A percentile compares a stretch with the other conserved stretches of the same genome.
phyloP scores from a whole-genome alignment of 2,113 vertebrate species.

The Calyptommatus sinebrachiatus region DNA sequence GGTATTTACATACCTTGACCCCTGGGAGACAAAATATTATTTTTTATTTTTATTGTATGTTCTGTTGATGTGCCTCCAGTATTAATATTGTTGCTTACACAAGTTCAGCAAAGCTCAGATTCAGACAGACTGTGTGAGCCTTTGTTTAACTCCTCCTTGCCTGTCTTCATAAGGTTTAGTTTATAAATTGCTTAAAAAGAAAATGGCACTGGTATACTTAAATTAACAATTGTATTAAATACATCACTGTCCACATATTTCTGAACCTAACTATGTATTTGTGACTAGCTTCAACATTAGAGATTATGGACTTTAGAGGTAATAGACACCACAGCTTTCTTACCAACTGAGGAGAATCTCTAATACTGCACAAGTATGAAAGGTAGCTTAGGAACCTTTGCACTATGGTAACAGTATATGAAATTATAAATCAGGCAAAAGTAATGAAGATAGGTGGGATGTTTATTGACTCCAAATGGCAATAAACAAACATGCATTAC shows the following conservation, averaged over 20 bases:
- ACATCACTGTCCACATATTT: background rate
- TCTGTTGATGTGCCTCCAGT: background rate
- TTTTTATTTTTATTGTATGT: background rate
- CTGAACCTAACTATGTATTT: too few species aligned
- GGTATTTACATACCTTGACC: too few species aligned
- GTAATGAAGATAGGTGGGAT: too few species aligned
- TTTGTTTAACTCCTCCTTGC: background rate
- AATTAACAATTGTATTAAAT: background rate
- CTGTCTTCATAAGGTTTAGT: background rate
- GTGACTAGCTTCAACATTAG: too few species aligned
- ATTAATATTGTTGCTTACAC: background rate
- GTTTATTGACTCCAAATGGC: background rate
- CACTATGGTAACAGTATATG: too few species aligned
- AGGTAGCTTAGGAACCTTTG: too few species aligned
- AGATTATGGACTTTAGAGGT: too few species aligned
- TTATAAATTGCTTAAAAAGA: conserved; percentile 20
- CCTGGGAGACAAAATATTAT: too few species aligned
- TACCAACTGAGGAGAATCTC: too few species aligned
- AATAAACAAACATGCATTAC: background rate
- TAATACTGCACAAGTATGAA: too few species aligned
- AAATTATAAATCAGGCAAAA: too few species aligned
- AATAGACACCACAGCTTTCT: too few species aligned
- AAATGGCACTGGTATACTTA: background rate
- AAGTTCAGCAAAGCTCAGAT: background rate
- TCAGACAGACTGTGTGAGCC: background rate